Conservation (phyloP, 2,797 vertebrate species). For the Columba guinea region DNA sequence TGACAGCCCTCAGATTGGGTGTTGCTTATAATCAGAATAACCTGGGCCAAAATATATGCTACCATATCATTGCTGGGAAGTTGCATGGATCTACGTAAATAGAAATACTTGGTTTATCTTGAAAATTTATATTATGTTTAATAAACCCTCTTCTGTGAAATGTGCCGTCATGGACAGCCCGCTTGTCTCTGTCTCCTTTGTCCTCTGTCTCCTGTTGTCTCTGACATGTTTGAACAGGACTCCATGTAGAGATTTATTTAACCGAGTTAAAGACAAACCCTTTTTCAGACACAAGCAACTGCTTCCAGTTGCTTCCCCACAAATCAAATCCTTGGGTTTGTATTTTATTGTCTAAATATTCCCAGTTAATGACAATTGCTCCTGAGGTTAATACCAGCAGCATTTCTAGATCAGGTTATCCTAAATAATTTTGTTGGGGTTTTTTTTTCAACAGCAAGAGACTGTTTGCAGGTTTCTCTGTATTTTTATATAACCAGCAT, state of each 20-base stretch:
- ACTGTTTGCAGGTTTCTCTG: neutral
- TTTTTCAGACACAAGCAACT: neutral
- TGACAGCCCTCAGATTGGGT: neutral
- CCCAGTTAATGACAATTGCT: neutral
- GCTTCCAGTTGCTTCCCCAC: neutral
- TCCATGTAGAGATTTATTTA: constrained; percentile 25
- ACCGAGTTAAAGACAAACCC: constrained; percentile 20
- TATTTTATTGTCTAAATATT: neutral
- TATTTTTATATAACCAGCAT: neutral
- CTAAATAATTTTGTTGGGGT: neutral
- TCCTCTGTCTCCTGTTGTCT: constrained; percentile 25
- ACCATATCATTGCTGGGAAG: neutral
- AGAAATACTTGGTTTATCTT: neutral
- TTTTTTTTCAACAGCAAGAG: neutral
- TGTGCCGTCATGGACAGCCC: neutral
- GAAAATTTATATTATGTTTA: neutral
- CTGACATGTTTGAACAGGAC: constrained; percentile 26
- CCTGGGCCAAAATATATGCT: neutral
- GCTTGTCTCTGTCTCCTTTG: neutral
- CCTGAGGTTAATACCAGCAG: neutral
- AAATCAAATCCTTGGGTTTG: neutral
- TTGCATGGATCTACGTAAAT: neutral
- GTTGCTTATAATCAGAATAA: neutral
- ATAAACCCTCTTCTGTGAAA: constrained; percentile 31
- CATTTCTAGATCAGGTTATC: neutral